Evolutionary conservation across 1,140 invertebrate genomes (phyloP).

Genomic region (Diorhabda elongata): DNA sequence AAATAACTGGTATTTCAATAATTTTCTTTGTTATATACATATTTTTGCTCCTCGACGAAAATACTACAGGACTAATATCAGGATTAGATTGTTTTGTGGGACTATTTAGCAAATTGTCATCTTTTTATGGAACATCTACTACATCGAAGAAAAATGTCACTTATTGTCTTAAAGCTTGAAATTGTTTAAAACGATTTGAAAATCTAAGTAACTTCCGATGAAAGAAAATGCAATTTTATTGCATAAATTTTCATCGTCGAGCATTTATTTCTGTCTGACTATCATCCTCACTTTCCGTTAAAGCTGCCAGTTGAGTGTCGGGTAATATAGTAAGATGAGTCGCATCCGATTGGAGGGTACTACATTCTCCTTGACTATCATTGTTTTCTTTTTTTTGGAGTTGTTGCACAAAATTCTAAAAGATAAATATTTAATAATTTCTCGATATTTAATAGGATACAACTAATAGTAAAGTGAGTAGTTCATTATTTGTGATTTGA

Average conservation of each 20-base stretch:
- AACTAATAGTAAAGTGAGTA: no score
- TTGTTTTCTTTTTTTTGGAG: constrained; percentile 65
- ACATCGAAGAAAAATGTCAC: constrained; percentile 10
- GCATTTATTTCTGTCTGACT: constrained; percentile 36
- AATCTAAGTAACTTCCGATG: not conserved
- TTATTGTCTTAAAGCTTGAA: constrained; percentile 20
- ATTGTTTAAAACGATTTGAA: constrained; percentile 6
- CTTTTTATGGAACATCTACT: constrained; percentile 10
- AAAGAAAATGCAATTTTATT: not conserved
- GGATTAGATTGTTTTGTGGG: not conserved
- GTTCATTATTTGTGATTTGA: no score
- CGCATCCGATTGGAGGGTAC: constrained; percentile 69
- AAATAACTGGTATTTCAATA: no score
- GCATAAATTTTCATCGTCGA: constrained; percentile 25
- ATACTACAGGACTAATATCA: no score
- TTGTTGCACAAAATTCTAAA: constrained; percentile 75
- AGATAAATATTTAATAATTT: not conserved
- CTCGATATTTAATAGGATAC: no score
- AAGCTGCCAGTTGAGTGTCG: constrained; percentile 49
- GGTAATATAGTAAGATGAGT: constrained; percentile 65
- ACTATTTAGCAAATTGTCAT: not conserved
- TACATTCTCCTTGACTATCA: constrained; percentile 58
- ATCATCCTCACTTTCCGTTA: constrained; percentile 51
- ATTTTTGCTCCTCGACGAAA: no score
- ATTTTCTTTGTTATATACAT: no score